These are phyloP conservation scores for Zophobas morio DNA, from an alignment of 1,140 invertebrate species.

Conservation along the genomic window DNA sequence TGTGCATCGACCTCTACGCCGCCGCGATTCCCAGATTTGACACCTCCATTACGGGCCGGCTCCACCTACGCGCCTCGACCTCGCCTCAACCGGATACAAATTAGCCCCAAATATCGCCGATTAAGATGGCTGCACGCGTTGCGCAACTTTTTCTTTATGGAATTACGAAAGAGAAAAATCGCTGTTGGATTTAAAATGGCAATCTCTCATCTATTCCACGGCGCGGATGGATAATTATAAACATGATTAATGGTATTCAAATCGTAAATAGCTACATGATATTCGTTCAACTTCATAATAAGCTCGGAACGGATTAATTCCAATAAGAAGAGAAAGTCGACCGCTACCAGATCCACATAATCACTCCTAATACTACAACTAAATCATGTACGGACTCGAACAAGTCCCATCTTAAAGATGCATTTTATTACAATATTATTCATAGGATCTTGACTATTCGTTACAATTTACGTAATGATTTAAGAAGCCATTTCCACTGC, in stretches of 20 bases:
- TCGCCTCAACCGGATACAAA: neutral
- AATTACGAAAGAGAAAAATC: slow-evolving; percentile 6
- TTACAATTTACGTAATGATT: slow-evolving; percentile 35
- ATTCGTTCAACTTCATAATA: neutral
- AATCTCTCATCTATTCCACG: neutral
- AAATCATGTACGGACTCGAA: slow-evolving; percentile 1
- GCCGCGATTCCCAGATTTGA: neutral
- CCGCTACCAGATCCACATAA: slow-evolving; percentile 10
- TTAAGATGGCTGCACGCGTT: neutral
- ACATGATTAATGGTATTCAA: slow-evolving; percentile 14
- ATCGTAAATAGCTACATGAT: slow-evolving; percentile 8
- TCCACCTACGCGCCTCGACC: neutral
- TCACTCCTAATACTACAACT: slow-evolving; percentile 14
- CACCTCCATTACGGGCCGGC: neutral
- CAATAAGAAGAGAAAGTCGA: slow-evolving; percentile 14
- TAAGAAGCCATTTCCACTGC: slow-evolving; percentile 37
- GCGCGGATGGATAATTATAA: slow-evolving; percentile 11
- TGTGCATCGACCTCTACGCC: neutral
- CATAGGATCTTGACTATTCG: neutral
- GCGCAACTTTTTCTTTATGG: neutral
- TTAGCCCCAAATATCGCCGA: neutral
- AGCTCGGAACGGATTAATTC: slow-evolving; percentile 5
- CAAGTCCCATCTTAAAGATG: neutral
- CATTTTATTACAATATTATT: slow-evolving; percentile 30
- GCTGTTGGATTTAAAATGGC: neutral